Evolutionary conservation across 2,797 vertebrate species (phyloP), one percentile per base, ranked within the genome.

Genomic region (Aratinga solstitialis): DNA sequence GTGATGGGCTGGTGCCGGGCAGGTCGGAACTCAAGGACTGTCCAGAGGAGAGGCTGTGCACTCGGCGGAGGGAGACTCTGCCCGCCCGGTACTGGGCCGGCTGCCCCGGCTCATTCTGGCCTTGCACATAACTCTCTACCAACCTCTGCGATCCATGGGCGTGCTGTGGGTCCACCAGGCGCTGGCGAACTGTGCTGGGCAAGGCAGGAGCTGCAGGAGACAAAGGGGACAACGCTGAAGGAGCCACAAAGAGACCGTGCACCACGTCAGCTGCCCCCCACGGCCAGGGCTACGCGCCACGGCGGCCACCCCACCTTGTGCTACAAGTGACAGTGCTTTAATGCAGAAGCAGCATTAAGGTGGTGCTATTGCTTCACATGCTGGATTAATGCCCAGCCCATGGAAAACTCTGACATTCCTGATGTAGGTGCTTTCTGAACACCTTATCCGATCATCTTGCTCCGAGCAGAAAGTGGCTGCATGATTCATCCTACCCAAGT

Each of bases 81-180:
- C 98, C 97, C 73, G 98, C 93, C 96, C 98, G 98, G 96, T 97
- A 82, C 24, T 96, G 98, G 93, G 97, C 97, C 24, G 97, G 88
- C 79, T 96, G 95, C 80, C 97, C 98, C 93, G 98, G 97, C 54
- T 98, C 98, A 87, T 97, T 98, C 81, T 96, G 97, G 95, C 98
- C 97, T 11, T 84, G 92, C 96, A 94, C 94, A 58, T 97, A 97
- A 95, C 98, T 97, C 98, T 99, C 99, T 99, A 99, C 99, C 98
- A 99, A 99, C 99, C 99, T 99, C 99, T 99, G 99, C 77, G 99
- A 99, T 98, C 99, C 99, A 95, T 98, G 97, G 96, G 98, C 97
- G 96, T 98, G 98, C 98, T 98, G 99, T 7, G 99, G 98, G 94
- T 99, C 99, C 97, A 98, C 98, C 97, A 99, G 98, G 95, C 99